A percentile compares a stretch with the other conserved stretches of the same genome.
phyloP scores from a whole-genome alignment of 2,888 invertebrate genomes.

The Lasioglossum marginatum region DNA sequence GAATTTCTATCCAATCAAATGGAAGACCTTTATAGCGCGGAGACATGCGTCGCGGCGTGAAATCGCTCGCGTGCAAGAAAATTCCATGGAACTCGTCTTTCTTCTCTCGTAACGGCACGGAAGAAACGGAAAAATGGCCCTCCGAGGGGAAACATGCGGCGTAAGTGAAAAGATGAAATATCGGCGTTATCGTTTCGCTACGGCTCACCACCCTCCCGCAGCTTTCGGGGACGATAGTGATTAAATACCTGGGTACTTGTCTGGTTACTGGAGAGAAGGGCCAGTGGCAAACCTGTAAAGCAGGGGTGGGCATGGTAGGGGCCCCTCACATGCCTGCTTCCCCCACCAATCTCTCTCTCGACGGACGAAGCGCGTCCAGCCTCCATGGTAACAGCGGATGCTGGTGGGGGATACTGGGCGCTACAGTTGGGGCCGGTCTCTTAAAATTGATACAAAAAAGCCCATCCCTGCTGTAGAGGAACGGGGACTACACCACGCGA shows the following conservation, averaged over 20 bases:
- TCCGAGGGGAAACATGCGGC: constrained; percentile 36
- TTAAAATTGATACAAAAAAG: too few species aligned
- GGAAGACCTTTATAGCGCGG: constrained; percentile 51
- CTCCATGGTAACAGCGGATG: too few species aligned
- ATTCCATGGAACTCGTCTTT: constrained; percentile 41
- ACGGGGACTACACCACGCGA: background rate
- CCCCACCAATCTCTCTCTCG: too few species aligned
- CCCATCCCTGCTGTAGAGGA: too few species aligned
- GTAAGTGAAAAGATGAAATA: constrained; percentile 68
- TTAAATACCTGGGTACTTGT: constrained; percentile 3
- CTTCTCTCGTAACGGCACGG: constrained; percentile 62
- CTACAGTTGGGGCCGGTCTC: too few species aligned
- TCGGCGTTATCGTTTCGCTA: constrained; percentile 65
- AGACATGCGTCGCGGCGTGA: constrained; percentile 57
- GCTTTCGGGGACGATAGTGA: background rate
- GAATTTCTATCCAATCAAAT: constrained; percentile 39
- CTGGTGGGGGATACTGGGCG: too few species aligned
- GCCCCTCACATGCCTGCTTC: too few species aligned
- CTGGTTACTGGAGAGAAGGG: background rate
- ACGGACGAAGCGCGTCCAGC: too few species aligned
- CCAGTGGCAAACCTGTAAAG: too few species aligned
- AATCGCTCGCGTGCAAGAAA: constrained; percentile 54
- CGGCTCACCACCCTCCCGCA: constrained; percentile 33
- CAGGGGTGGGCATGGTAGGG: too few species aligned
- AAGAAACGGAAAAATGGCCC: constrained; percentile 40